Percentiles rank a stretch among this genome's conserved stretches.
phyloP scores from a whole-genome alignment of 92 coral and sea anemone species.

The Palythoa caribaeorum region DNA sequence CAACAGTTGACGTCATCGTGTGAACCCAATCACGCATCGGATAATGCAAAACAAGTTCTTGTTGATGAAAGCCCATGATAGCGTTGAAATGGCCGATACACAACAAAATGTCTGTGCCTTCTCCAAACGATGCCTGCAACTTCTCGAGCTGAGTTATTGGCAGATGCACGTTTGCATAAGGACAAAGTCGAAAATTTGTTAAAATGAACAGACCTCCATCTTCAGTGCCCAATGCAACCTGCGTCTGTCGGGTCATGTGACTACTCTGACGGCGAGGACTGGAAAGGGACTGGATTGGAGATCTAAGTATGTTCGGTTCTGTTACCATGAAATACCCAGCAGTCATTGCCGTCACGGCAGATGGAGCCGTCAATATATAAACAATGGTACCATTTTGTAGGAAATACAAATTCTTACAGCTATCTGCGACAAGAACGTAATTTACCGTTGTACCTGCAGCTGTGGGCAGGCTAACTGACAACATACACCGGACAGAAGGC shows the following conservation, averaged over 20 bases:
- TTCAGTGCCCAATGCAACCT: slow-evolving; percentile 83
- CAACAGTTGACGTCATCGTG: slow-evolving; percentile 58
- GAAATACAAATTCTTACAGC: slow-evolving; percentile 74
- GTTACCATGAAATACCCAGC: slow-evolving; percentile 77
- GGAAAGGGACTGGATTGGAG: slow-evolving; percentile 74
- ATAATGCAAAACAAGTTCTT: slow-evolving; percentile 62
- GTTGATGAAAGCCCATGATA: slow-evolving; percentile 69
- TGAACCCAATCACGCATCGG: slow-evolving; percentile 80
- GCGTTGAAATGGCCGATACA: slow-evolving; percentile 87
- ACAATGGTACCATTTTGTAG: slow-evolving; percentile 87
- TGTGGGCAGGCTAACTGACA: slow-evolving; percentile 70
- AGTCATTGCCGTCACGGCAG: slow-evolving; percentile 85
- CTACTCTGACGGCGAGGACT: slow-evolving; percentile 68
- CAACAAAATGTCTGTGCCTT: slow-evolving; percentile 62
- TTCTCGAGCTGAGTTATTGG: slow-evolving; percentile 72
- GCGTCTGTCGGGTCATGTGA: slow-evolving; percentile 64
- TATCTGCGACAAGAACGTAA: slow-evolving; percentile 83
- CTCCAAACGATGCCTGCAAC: slow-evolving; percentile 42
- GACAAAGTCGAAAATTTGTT: slow-evolving; percentile 69
- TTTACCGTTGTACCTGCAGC: slow-evolving; percentile 65
- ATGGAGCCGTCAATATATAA: slow-evolving; percentile 69
- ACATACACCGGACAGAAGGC: slow-evolving; percentile 70
- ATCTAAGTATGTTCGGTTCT: slow-evolving; percentile 66
- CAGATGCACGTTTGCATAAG: slow-evolving; percentile 73
- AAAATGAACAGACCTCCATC: slow-evolving; percentile 76